These are phyloP conservation scores for Hoplostethus atlanticus DNA, from an alignment of 2,797 vertebrate species.

Conservation along the genomic window DNA sequence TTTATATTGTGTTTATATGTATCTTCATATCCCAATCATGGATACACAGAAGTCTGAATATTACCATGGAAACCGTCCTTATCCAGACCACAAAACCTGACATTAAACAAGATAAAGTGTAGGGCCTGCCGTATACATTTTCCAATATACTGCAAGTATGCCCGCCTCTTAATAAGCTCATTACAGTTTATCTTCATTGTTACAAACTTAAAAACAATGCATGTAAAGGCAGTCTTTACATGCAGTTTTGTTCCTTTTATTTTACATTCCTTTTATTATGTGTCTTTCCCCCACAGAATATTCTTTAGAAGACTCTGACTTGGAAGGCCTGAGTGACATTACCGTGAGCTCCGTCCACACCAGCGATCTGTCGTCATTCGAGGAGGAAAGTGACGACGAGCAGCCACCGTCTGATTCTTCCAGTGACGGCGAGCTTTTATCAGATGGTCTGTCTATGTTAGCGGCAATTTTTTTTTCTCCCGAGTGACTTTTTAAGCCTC, in stretches of 20 bases:
- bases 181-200: neutral
- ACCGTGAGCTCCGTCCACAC: conserved; percentile 99
- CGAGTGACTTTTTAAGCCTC: neutral
- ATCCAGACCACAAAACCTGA: neutral
- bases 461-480: neutral
- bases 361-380: conserved; percentile 97
- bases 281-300: conserved; percentile 81
- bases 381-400: conserved; percentile 93
- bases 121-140: neutral
- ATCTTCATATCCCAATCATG: neutral
- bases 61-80: neutral
- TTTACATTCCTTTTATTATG: neutral
- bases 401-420: conserved; percentile 89
- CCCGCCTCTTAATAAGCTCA: no score
- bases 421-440: conserved; percentile 93
- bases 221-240: neutral
- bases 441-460: conserved; percentile 83
- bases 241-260: neutral
- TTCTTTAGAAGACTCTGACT: conserved; percentile 91
- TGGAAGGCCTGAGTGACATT: conserved; percentile 97
- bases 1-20: no score
- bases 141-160: neutral
- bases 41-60: neutral
- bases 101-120: neutral
- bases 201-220: neutral